Percentiles rank a stretch among this genome's conserved stretches.
These are phyloP conservation scores for Nycteola revayana DNA, from an alignment of 2,888 invertebrate genomes.

Conservation along the genomic window DNA sequence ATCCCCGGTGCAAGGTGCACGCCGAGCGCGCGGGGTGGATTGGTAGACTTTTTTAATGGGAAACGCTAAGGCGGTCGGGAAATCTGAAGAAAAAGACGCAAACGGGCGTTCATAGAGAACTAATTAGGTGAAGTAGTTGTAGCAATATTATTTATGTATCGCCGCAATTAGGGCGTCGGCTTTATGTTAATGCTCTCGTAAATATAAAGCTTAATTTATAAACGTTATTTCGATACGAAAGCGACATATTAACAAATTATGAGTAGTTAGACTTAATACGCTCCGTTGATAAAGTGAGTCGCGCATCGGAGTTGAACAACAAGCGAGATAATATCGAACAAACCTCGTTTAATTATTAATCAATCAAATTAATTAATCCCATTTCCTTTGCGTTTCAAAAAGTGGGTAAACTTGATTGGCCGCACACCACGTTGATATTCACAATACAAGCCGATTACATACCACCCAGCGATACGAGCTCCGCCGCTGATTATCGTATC, in stretches of 20 bases:
- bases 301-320: constrained; percentile 7
- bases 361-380: background rate
- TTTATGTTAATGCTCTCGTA: constrained; percentile 36
- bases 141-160: constrained; percentile 45
- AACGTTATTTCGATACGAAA: constrained; percentile 23
- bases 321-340: background rate
- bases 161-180: constrained; percentile 37
- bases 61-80: constrained; percentile 68
- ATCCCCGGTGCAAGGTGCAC: constrained; percentile 72
- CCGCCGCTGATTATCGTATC: too few species aligned
- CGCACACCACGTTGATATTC: too few species aligned
- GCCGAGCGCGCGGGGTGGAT: constrained; percentile 57
- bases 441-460: background rate
- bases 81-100: constrained; percentile 68
- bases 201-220: constrained; percentile 34
- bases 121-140: constrained; percentile 41
- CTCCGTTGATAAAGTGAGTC: constrained; percentile 11
- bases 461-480: constrained; percentile 8
- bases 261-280: constrained; percentile 12
- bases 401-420: background rate
- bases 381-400: background rate
- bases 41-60: constrained; percentile 52
- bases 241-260: constrained; percentile 23
- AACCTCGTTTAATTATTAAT: background rate
- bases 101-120: constrained; percentile 34